phyloP scores from a whole-genome alignment of 2,888 invertebrate species.

The Harmothoe impar region DNA sequence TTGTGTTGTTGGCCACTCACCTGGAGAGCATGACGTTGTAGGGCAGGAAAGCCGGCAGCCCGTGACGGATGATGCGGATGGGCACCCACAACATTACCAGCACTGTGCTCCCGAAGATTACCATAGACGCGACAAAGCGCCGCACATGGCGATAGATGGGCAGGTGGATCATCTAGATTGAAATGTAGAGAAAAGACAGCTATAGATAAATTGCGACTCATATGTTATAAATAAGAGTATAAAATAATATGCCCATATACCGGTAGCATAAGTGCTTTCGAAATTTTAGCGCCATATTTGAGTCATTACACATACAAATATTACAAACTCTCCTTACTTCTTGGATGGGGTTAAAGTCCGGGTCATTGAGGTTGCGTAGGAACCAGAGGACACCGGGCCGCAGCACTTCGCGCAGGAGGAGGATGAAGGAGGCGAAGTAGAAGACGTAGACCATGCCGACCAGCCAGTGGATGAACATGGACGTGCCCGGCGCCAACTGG shows the following conservation, averaged over 20 bases:
- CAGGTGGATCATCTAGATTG: conserved; percentile 94
- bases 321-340: conserved; percentile 85
- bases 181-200: conserved; percentile 8
- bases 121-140: conserved; percentile 94
- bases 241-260: background rate
- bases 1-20: conserved; percentile 69
- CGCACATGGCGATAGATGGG: conserved; percentile 95
- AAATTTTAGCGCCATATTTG: background rate
- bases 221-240: background rate
- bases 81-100: conserved; percentile 98
- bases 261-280: background rate
- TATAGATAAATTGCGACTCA: background rate
- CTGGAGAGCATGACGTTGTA: conserved; percentile 91
- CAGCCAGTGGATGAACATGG: conserved; percentile 99
- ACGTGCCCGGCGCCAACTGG: conserved; percentile 95
- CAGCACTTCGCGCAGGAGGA: conserved; percentile 95
- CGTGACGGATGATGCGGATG: conserved; percentile 91
- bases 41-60: conserved; percentile 92
- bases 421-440: conserved; percentile 96
- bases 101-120: conserved; percentile 96
- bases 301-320: no score
- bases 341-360: conserved; percentile 99
- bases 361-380: conserved; percentile 97
- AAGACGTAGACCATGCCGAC: conserved; percentile 99
- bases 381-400: conserved; percentile 99